Conservation (phyloP, 2,113 vertebrate species). For the Grammomys dolichurus region DNA sequence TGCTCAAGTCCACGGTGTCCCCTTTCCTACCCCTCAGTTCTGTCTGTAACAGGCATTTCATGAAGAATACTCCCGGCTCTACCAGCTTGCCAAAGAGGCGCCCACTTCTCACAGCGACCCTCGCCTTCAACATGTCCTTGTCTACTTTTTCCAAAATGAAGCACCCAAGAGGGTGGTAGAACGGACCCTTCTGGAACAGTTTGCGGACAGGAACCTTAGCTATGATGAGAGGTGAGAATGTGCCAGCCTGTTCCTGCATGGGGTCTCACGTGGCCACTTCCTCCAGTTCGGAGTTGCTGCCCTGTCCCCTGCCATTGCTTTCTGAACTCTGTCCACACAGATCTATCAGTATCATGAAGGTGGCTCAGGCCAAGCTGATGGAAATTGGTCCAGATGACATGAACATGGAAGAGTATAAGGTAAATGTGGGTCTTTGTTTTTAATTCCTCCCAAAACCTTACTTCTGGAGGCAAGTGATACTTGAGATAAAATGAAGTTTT, state of each 20-base stretch:
- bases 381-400: constrained; percentile 96
- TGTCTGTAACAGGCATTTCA: constrained; percentile 92
- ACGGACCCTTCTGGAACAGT: constrained; percentile 96
- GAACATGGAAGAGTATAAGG: constrained; percentile 98
- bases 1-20: fast-evolving
- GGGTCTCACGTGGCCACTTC: fast-evolving
- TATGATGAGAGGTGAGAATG: constrained; percentile 94
- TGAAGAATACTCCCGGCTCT: constrained; percentile 95
- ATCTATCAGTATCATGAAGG: constrained; percentile 97
- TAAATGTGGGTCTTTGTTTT: constrained; percentile 70
- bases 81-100: constrained; percentile 92
- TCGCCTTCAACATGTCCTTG: constrained; percentile 94
- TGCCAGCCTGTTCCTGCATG: not conserved
- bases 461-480: not conserved
- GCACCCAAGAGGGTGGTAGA: constrained; percentile 95
- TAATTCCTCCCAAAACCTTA: not conserved
- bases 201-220: constrained; percentile 96
- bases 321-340: constrained; percentile 81
- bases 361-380: constrained; percentile 93
- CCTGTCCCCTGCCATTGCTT: not conserved
- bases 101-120: constrained; percentile 91
- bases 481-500: not conserved
- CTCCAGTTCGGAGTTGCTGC: fast-evolving
- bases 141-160: constrained; percentile 97
- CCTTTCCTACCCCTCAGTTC: fast-evolving